Evolutionary conservation across 2,797 vertebrate species (phyloP), one percentile per base, ranked within the genome.

Genomic region (Protonibea diacanthus): DNA sequence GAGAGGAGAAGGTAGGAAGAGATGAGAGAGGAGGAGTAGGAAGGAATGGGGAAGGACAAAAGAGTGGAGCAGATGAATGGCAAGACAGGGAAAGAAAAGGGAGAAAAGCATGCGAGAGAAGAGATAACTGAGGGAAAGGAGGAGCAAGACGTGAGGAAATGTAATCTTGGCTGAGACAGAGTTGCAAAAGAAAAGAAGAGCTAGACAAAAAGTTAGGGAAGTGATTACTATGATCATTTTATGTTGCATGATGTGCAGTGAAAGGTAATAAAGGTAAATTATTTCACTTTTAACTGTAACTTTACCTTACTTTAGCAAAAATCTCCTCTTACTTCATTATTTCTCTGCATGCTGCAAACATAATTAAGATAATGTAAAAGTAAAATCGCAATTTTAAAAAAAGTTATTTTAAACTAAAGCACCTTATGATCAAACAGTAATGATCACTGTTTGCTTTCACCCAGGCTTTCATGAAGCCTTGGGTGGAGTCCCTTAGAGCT

Each of bases 401-500:
- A 59, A 20, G 10, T 57, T 8, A 57, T 1, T 18, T 5, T 3
- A 38, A 57, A 44, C 3, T 12, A n/a, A 58, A 47, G 3, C 56
- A 15, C 8, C 1, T 4, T 14, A 3, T 45, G 4, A 60, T 59
- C 27, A 42, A 38, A 62, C 25, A 47, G 20, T 45, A 52, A 40
- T 66, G 27, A 40, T 51, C 68, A 45, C 57, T 64, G 9, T 45
- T 81, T 66, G 57, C 71, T 78, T 74, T 83, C 77, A 82, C 55
- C 76, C 81, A 74, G 68, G 58, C 70, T 48, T 57, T 71, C 57
- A 52, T 78, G 38, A 66, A 45, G n/a, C 71, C 53, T 23, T 58
- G 40, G 52, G 62, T 74, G 47, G 59, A 77, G 51, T 71, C 69
- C 10, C 63, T 60, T 53, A 60, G 15, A 38, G n/a, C 17, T 21